Conservation (phyloP, 2,113 vertebrate species). For the Rhineura floridana region DNA sequence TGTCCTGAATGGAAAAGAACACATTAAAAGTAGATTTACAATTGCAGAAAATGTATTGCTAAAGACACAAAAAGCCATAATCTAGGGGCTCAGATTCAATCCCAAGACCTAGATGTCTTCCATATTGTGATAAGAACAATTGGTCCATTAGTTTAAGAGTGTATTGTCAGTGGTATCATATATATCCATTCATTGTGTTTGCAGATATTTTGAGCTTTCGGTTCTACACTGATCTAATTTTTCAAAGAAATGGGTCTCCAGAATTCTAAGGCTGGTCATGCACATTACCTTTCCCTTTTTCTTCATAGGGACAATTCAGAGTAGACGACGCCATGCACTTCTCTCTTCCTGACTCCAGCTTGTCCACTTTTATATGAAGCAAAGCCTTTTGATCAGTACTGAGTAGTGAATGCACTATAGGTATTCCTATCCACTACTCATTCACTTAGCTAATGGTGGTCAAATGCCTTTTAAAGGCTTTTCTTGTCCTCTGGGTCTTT, state of each 20-base stretch:
- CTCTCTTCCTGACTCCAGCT: slow-evolving; percentile 16
- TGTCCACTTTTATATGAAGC: background rate
- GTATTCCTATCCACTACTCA: background rate
- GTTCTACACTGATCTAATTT: background rate
- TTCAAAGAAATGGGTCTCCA: background rate
- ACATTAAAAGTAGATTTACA: background rate
- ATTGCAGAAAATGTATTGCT: background rate
- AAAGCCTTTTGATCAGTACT: background rate
- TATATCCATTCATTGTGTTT: background rate
- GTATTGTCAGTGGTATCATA: background rate
- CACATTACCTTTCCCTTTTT: slow-evolving; percentile 30
- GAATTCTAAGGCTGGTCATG: background rate
- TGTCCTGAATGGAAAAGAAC: no score
- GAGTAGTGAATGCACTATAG: slow-evolving; percentile 1
- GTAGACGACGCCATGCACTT: background rate
- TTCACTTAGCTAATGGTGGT: slow-evolving; percentile 41
- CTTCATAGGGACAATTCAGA: background rate
- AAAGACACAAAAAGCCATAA: background rate
- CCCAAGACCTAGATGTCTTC: background rate
- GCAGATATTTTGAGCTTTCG: background rate
- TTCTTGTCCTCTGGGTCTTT: background rate
- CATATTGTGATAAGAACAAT: background rate
- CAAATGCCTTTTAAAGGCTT: slow-evolving; percentile 25
- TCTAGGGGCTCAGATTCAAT: background rate
- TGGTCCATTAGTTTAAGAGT: background rate